These are phyloP conservation scores for Echinops telfairi DNA, from an alignment of 2,113 vertebrate species.

Conservation along the genomic window DNA sequence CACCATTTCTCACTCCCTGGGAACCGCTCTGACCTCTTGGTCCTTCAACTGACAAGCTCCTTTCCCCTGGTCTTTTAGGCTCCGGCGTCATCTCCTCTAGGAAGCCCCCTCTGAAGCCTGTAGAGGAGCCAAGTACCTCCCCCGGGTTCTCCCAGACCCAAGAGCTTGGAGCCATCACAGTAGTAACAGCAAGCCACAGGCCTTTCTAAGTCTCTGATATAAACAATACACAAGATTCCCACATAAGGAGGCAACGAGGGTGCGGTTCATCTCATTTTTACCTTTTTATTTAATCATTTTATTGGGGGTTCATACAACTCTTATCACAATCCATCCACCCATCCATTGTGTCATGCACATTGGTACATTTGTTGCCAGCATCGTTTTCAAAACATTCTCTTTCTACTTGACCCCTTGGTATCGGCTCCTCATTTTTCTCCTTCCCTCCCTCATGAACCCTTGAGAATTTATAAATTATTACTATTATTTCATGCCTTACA, in stretches of 20 bases:
- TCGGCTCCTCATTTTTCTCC: no score
- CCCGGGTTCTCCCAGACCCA: background rate
- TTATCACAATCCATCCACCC: no score
- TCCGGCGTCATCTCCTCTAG: background rate
- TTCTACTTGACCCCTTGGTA: no score
- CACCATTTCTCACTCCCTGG: background rate
- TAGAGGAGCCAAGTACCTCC: background rate
- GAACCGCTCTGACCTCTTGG: background rate
- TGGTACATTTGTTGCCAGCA: no score
- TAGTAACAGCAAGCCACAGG: background rate
- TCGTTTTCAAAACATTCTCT: no score
- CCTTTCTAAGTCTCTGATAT: background rate
- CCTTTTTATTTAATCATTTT: no score
- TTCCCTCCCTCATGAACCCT: no score
- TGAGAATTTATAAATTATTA: no score
- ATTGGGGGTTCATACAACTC: no score
- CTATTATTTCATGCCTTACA: no score
- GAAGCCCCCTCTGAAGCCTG: conserved; percentile 10
- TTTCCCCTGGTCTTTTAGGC: background rate
- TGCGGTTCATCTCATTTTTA: background rate
- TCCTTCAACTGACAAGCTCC: background rate
- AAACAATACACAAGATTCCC: background rate
- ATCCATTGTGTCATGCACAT: no score
- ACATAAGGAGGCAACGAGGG: background rate
- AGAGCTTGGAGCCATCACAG: background rate